phyloP scores from a whole-genome alignment of 2,797 vertebrate genomes.

The Syndactyla subalaris region DNA sequence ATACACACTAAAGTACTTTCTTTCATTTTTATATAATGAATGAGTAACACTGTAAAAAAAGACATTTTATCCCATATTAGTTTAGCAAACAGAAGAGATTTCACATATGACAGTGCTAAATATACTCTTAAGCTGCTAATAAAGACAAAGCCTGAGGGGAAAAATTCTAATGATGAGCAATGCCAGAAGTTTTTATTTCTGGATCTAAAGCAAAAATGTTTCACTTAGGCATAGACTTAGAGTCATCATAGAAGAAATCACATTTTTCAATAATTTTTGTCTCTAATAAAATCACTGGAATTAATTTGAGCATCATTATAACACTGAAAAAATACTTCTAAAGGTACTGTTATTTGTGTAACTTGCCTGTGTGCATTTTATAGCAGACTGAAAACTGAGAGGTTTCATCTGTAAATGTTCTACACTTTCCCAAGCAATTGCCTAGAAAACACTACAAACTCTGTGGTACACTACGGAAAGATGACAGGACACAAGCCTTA shows the following conservation, averaged over 20 bases:
- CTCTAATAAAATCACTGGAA: constrained; percentile 76
- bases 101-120: constrained; percentile 81
- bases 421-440: not conserved
- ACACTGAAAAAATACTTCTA: constrained; percentile 22
- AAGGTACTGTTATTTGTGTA: constrained; percentile 28
- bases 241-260: constrained; percentile 71
- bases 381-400: constrained; percentile 63
- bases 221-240: constrained; percentile 80
- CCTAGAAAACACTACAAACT: not conserved
- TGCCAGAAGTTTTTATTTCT: constrained; percentile 80
- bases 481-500: not conserved
- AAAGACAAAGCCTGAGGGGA: constrained; percentile 78
- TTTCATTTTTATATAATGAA: constrained; percentile 82
- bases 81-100: constrained; percentile 80
- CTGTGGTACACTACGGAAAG: not conserved
- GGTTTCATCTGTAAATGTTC: constrained; percentile 56
- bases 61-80: constrained; percentile 80
- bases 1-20: constrained; percentile 71
- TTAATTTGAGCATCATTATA: constrained; percentile 75
- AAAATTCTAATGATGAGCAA: constrained; percentile 79
- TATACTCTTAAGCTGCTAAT: constrained; percentile 83
- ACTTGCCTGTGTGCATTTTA: constrained; percentile 54
- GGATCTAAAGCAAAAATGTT: constrained; percentile 75
- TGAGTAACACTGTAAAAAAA: constrained; percentile 79
- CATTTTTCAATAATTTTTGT: constrained; percentile 75